Percentiles rank a stretch among this genome's conserved stretches.
Conservation (phyloP, 2,113 vertebrate species). For the Gorsachius goisagi region DNA sequence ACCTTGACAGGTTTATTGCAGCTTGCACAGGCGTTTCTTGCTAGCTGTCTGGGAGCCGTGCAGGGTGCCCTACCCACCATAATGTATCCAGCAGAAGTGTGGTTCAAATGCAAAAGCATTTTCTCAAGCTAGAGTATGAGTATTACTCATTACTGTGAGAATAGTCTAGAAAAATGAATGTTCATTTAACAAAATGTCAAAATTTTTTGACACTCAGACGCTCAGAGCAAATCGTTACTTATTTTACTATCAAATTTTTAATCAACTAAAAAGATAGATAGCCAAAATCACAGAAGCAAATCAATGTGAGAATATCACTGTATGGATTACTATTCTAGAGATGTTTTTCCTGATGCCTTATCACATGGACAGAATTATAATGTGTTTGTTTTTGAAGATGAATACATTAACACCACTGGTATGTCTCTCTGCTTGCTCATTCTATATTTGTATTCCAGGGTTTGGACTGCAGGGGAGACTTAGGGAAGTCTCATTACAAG, state of each 20-base stretch:
- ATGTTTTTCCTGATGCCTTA: background rate
- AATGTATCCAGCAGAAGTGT: background rate
- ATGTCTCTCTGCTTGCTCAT: background rate
- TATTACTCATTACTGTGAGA: background rate
- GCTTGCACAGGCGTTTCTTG: background rate
- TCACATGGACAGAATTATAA: background rate
- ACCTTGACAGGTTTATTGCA: background rate
- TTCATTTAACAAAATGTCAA: background rate
- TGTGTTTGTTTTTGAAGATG: background rate
- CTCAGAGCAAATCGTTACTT: background rate
- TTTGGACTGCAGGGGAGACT: background rate
- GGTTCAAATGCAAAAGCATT: background rate
- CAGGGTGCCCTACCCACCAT: accelerated
- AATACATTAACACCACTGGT: background rate
- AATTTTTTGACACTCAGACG: background rate
- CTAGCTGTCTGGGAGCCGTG: background rate
- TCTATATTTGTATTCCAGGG: background rate
- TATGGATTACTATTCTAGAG: background rate
- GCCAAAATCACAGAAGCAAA: background rate
- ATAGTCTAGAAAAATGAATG: background rate
- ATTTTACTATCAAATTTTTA: background rate
- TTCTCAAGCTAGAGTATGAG: background rate
- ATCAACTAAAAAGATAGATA: background rate
- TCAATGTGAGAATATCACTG: background rate
- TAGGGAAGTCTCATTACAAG: background rate